A percentile compares a stretch with the other conserved stretches of the same genome.
Conservation (phyloP, 35 echinoderm and acorn worm genomes). For the Stichopus chloronotus region DNA sequence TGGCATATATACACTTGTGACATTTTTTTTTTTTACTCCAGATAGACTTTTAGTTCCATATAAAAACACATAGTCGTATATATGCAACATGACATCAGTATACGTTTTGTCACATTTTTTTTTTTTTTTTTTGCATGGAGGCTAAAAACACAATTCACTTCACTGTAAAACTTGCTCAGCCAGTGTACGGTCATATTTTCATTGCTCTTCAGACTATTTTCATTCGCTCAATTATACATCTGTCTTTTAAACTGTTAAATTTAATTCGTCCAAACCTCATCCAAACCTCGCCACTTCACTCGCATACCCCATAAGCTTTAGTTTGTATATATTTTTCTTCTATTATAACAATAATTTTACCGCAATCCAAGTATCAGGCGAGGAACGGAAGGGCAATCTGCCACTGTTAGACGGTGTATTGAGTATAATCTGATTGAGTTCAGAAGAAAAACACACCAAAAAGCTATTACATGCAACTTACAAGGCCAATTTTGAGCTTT, state of each 20-base stretch:
- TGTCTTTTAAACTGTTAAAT: background rate
- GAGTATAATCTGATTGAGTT: constrained; percentile 43
- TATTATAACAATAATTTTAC: background rate
- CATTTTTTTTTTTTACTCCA: no score
- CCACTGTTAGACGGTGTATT: constrained; percentile 24
- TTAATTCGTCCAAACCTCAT: background rate
- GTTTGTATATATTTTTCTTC: background rate
- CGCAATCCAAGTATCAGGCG: background rate
- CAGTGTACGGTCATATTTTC: background rate
- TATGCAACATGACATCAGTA: no score
- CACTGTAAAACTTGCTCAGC: background rate
- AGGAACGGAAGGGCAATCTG: background rate
- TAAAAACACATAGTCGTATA: no score
- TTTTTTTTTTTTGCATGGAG: no score
- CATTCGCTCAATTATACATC: constrained; percentile 9
- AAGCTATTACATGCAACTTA: constrained; percentile 63
- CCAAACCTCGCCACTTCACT: background rate
- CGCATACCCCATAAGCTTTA: background rate
- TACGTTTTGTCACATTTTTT: no score
- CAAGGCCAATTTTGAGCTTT: constrained; percentile 55
- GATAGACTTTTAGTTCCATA: no score
- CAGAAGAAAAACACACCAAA: constrained; percentile 25
- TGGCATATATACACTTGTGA: no score
- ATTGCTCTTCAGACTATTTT: constrained; percentile 10
- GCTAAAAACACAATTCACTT: no score